Evolutionary conservation across 2,797 vertebrate species (phyloP).

Genomic region (Hydrophis major): DNA sequence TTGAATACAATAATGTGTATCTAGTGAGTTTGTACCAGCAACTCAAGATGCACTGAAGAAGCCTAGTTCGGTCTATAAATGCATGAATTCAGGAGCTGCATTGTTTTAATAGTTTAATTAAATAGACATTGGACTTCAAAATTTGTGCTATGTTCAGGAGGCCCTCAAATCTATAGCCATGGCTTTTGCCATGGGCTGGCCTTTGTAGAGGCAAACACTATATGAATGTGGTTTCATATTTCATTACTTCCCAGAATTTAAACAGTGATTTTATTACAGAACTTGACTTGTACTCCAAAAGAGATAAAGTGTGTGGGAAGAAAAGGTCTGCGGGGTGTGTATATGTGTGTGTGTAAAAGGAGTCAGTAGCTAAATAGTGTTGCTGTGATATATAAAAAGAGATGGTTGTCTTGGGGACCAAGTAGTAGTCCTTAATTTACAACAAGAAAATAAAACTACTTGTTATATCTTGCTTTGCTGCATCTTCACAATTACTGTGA

Average conservation of each 20-base stretch:
- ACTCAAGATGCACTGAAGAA: conserved; percentile 45
- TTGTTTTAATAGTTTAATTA: neutral
- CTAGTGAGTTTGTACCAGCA: neutral
- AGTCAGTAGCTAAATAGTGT: conserved; percentile 45
- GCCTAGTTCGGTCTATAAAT: conserved; percentile 39
- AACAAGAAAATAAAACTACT: conserved; percentile 17
- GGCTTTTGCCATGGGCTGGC: conserved; percentile 10
- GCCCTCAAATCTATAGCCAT: neutral
- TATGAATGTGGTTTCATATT: neutral
- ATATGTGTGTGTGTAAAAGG: conserved; percentile 10
- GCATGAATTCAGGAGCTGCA: conserved; percentile 36
- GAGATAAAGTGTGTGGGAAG: conserved; percentile 27
- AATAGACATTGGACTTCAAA: conserved; percentile 34
- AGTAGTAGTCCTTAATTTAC: conserved; percentile 51
- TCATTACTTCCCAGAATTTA: conserved; percentile 24
- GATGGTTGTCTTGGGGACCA: conserved; percentile 41
- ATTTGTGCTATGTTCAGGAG: neutral
- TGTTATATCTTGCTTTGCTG: conserved; percentile 32
- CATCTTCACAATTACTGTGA: conserved; percentile 54
- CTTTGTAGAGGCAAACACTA: conserved; percentile 34
- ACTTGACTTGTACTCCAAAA: conserved; percentile 20
- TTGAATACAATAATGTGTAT: neutral
- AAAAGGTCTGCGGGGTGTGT: neutral
- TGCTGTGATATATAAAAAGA: conserved; percentile 11
- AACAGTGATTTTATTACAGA: conserved; percentile 17